These are phyloP conservation scores for Heliconius ethilla DNA, from an alignment of 2,888 invertebrate species.

Conservation along the genomic window DNA sequence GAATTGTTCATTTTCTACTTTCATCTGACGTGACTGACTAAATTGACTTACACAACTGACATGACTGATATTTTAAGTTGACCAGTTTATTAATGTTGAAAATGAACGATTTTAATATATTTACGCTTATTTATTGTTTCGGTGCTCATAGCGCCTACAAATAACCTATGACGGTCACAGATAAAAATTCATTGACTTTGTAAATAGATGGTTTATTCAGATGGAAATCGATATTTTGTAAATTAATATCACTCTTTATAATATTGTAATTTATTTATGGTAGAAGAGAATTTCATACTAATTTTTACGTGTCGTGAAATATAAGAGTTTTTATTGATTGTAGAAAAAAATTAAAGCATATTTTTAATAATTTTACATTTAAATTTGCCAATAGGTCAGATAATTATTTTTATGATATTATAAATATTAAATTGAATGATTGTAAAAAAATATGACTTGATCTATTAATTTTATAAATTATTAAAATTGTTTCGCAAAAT, in stretches of 20 bases:
- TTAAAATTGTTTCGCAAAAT: background rate
- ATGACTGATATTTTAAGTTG: background rate
- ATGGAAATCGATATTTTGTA: constrained; percentile 4
- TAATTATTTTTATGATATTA: constrained; percentile 18
- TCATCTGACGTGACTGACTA: background rate
- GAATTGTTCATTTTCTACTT: constrained; percentile 10
- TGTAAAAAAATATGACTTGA: background rate
- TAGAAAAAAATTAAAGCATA: background rate
- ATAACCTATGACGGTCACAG: constrained; percentile 32
- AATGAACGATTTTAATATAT: constrained; percentile 32
- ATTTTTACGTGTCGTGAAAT: background rate
- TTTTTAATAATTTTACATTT: background rate
- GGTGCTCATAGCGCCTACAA: constrained; percentile 31
- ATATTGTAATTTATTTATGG: background rate
- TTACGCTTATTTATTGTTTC: constrained; percentile 43
- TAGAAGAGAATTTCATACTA: background rate
- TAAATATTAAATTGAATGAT: background rate
- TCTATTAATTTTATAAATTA: background rate
- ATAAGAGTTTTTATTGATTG: background rate
- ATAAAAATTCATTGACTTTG: constrained; percentile 33
- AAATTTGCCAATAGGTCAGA: background rate
- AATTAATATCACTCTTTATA: background rate
- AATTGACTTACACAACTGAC: background rate
- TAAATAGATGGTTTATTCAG: constrained; percentile 10
- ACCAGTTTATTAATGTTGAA: background rate